Conservation (phyloP, 2,113 vertebrate species). For the Loxodonta africana region DNA sequence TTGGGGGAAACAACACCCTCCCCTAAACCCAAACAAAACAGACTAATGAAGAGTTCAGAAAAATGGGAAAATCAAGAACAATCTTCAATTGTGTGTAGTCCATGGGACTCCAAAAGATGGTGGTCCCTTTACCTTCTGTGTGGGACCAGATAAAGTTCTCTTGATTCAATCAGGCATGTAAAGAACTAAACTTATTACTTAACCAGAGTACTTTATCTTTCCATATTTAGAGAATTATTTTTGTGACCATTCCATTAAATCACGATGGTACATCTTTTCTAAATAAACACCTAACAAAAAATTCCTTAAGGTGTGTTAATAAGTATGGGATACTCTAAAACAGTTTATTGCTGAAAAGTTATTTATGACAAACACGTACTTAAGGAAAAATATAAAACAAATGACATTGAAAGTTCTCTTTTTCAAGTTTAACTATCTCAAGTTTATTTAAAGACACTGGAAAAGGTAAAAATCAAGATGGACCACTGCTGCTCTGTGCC, state of each 20-base stretch:
- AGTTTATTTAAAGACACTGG: conserved; percentile 14
- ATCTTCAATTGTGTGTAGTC: neutral
- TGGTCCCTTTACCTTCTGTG: neutral
- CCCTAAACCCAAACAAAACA: neutral
- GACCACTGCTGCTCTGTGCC: neutral
- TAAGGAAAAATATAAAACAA: conserved; percentile 41
- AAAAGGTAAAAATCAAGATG: neutral
- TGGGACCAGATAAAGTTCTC: neutral
- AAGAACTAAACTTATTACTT: neutral
- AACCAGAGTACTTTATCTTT: neutral
- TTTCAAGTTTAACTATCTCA: neutral
- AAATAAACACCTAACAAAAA: conserved; percentile 77
- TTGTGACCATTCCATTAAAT: conserved; percentile 29
- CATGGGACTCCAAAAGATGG: neutral
- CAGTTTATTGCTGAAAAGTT: conserved; percentile 48
- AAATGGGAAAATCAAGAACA: conserved; percentile 26
- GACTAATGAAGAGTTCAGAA: neutral
- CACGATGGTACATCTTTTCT: neutral
- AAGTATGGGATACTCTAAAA: neutral
- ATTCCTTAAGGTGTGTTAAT: neutral
- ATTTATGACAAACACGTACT: conserved; percentile 50
- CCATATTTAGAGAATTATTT: neutral
- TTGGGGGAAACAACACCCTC: neutral
- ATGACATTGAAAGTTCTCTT: neutral
- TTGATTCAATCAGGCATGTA: neutral